These are phyloP conservation scores for Pammene aurita DNA, from an alignment of 2,888 invertebrate species.

Conservation along the genomic window DNA sequence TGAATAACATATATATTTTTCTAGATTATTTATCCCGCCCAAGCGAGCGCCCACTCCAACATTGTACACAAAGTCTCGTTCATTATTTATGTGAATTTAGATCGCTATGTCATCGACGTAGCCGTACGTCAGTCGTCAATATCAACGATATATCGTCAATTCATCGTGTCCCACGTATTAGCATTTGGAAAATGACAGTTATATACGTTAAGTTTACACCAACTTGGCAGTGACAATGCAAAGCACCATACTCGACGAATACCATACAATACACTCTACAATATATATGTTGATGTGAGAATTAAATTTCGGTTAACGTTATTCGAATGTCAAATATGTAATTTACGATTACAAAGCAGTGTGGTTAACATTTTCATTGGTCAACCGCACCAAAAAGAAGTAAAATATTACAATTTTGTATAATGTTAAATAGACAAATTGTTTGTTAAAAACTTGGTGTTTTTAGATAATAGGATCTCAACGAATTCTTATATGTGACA, in stretches of 20 bases:
- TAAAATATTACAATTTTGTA: too few relatives aligned
- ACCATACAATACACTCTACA: too few relatives aligned
- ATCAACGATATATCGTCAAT: conserved; percentile 12
- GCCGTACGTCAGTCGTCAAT: conserved; percentile 21
- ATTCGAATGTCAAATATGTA: neutral
- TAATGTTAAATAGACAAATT: neutral
- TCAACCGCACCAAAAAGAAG: neutral
- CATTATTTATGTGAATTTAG: conserved; percentile 30
- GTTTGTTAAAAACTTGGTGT: too few relatives aligned
- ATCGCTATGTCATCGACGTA: conserved; percentile 16
- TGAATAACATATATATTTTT: neutral
- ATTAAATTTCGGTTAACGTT: neutral
- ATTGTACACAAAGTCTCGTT: conserved; percentile 10
- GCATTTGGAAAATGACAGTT: neutral
- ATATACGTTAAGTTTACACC: too few relatives aligned
- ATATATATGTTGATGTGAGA: too few relatives aligned
- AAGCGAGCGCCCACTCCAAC: conserved; percentile 32
- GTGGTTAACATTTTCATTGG: neutral
- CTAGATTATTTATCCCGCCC: conserved; percentile 26
- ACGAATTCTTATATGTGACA: too few relatives aligned
- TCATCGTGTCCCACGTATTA: neutral
- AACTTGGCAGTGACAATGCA: too few relatives aligned
- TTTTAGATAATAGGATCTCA: too few relatives aligned
- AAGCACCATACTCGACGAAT: too few relatives aligned
- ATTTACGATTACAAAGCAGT: neutral